Percentiles rank a stretch among this genome's conserved stretches.
These are phyloP conservation scores for Chrysina gloriosa DNA, from an alignment of 2,888 invertebrate species.

Conservation along the genomic window DNA sequence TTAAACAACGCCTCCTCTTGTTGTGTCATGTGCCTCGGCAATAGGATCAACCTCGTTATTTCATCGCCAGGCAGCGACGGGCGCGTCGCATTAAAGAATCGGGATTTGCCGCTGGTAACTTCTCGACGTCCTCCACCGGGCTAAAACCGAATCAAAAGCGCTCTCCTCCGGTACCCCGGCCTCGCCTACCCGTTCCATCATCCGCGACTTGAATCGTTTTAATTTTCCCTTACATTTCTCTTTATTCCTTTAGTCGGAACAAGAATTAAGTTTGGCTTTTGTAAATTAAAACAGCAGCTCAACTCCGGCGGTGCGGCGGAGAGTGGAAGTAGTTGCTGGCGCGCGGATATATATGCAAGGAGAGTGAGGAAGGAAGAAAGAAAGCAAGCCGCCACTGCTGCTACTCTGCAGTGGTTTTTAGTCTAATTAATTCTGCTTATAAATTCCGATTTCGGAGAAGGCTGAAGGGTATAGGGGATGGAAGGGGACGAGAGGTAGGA, in stretches of 20 bases:
- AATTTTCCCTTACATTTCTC: conserved; percentile 69
- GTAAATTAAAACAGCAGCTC: conserved; percentile 68
- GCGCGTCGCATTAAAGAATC: conserved; percentile 51
- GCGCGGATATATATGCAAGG: conserved; percentile 26
- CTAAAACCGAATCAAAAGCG: conserved; percentile 65
- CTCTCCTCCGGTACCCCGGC: not conserved
- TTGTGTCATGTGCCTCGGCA: not conserved
- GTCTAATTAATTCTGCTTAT: conserved; percentile 69
- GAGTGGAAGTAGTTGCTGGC: conserved; percentile 51
- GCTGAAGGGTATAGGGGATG: conserved; percentile 29
- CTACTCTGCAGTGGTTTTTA: conserved; percentile 67
- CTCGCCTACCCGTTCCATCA: conserved; percentile 12
- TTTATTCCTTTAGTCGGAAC: conserved; percentile 68
- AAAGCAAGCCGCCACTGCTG: conserved; percentile 18
- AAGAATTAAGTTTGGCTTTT: conserved; percentile 70
- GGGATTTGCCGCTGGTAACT: conserved; percentile 56
- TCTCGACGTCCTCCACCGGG: conserved; percentile 45
- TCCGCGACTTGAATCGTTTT: conserved; percentile 66
- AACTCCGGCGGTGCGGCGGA: conserved; percentile 41
- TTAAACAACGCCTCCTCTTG: conserved; percentile 1
- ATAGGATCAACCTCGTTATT: conserved; percentile 5
- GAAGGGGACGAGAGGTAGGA: not conserved
- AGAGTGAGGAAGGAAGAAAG: conserved; percentile 27
- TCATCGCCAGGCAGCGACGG: not conserved
- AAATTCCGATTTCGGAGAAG: conserved; percentile 65